A percentile compares a stretch with the other conserved stretches of the same genome.
Evolutionary conservation across 1,140 invertebrate genomes (phyloP).

Genomic region (Mactra quadrangularis): DNA sequence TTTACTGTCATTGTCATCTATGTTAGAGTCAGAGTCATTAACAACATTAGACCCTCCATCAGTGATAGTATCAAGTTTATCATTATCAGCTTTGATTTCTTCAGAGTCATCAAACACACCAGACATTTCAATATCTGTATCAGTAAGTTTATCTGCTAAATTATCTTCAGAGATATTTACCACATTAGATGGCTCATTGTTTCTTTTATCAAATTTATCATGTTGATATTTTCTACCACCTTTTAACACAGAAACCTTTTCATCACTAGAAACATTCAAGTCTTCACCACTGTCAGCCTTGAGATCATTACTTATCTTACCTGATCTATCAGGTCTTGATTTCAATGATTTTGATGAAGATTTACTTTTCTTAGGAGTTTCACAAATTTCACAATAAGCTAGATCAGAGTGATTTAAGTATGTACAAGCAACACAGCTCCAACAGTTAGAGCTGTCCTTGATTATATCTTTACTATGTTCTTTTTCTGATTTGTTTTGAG

Average conservation of each 20-base stretch:
- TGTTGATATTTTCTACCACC: background rate
- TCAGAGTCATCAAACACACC: background rate
- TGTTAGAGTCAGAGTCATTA: background rate
- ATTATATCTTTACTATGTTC: background rate
- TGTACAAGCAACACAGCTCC: slow-evolving; percentile 74
- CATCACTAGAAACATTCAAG: background rate
- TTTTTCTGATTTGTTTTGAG: background rate
- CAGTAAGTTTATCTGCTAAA: background rate
- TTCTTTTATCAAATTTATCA: background rate
- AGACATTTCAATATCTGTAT: background rate
- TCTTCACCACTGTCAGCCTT: background rate
- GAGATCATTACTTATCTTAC: background rate
- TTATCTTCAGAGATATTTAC: background rate
- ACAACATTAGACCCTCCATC: background rate
- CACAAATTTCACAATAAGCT: slow-evolving; percentile 78
- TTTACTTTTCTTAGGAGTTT: slow-evolving; percentile 68
- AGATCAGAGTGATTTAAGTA: slow-evolving; percentile 74
- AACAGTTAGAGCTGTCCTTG: slow-evolving; percentile 9
- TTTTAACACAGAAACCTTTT: background rate
- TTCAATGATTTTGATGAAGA: background rate
- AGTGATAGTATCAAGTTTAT: background rate
- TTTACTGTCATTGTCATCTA: background rate
- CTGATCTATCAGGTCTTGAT: background rate
- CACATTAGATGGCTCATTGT: background rate
- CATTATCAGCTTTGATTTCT: background rate